Percentiles rank a stretch among this genome's conserved stretches.
Evolutionary conservation across 2,113 vertebrate genomes (phyloP).

Genomic region (Meleagris gallopavo): DNA sequence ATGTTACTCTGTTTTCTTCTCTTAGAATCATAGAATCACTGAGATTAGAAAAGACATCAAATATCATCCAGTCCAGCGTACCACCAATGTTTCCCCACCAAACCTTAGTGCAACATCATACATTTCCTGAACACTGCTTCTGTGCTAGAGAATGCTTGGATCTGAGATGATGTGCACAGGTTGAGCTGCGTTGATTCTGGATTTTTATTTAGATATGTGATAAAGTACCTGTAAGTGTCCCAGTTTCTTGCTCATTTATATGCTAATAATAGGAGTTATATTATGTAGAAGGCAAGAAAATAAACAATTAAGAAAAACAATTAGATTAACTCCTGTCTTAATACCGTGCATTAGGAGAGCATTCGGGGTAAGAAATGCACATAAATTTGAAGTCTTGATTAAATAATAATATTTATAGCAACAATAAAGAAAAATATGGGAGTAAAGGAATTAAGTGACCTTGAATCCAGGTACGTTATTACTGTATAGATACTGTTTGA

Average conservation of each 20-base stretch:
- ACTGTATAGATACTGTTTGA: constrained; percentile 66
- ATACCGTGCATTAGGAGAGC: neutral
- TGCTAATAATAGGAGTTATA: neutral
- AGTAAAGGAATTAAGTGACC: constrained; percentile 73
- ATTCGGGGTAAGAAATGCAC: neutral
- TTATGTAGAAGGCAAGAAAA: neutral
- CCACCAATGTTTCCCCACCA: too few relatives aligned
- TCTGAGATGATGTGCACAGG: accelerated
- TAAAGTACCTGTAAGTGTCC: neutral
- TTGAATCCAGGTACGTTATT: constrained; percentile 71
- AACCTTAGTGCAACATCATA: too few relatives aligned
- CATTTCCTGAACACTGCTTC: neutral
- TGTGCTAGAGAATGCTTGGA: neutral
- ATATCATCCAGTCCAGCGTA: too few relatives aligned
- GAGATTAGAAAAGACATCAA: too few relatives aligned
- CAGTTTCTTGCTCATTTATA: neutral
- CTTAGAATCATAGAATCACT: neutral
- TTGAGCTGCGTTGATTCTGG: neutral
- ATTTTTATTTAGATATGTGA: neutral
- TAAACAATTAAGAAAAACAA: constrained; percentile 24
- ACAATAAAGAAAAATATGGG: constrained; percentile 12
- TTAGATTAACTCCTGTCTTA: neutral
- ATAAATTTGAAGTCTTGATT: constrained; percentile 25
- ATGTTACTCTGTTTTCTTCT: neutral
- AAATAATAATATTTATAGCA: constrained; percentile 61